Evolutionary conservation across 2,888 invertebrate genomes (phyloP).

Genomic region (Spicauda simplicius): DNA sequence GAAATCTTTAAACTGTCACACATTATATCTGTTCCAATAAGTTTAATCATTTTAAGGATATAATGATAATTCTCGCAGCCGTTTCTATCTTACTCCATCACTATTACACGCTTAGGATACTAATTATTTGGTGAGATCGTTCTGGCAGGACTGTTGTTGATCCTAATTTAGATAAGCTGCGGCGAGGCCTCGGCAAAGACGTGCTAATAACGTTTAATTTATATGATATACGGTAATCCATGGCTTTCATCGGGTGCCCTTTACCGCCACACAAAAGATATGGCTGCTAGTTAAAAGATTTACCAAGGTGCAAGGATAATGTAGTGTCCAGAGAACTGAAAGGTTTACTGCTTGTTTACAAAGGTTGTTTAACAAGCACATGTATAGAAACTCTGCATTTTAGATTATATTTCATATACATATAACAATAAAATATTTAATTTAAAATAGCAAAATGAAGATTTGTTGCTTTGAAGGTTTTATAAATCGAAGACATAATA

Average conservation of each 20-base stretch:
- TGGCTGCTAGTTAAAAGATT: slow-evolving; percentile 2
- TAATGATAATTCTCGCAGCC: slow-evolving; percentile 37
- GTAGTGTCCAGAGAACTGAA: not conserved
- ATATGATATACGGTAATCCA: slow-evolving; percentile 26
- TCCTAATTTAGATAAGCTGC: slow-evolving; percentile 47
- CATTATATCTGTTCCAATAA: too few relatives aligned
- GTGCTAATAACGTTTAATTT: slow-evolving; percentile 38
- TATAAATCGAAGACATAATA: too few relatives aligned
- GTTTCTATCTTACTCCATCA: slow-evolving; percentile 38
- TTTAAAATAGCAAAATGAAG: too few relatives aligned
- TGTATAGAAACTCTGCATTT: too few relatives aligned
- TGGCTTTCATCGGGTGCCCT: slow-evolving; percentile 14
- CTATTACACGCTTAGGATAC: slow-evolving; percentile 51
- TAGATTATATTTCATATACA: too few relatives aligned
- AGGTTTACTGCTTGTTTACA: not conserved
- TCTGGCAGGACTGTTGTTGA: slow-evolving; percentile 52
- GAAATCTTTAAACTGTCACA: too few relatives aligned
- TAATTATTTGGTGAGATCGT: slow-evolving; percentile 61
- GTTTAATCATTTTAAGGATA: not conserved
- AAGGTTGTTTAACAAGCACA: not conserved
- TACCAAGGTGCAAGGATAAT: slow-evolving; percentile 9
- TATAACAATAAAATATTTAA: too few relatives aligned
- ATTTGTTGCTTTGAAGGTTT: too few relatives aligned
- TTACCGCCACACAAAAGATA: slow-evolving; percentile 16
- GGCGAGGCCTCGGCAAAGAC: slow-evolving; percentile 14